Conservation (phyloP, 1,140 invertebrate genomes). For the Anastrepha ludens region DNA sequence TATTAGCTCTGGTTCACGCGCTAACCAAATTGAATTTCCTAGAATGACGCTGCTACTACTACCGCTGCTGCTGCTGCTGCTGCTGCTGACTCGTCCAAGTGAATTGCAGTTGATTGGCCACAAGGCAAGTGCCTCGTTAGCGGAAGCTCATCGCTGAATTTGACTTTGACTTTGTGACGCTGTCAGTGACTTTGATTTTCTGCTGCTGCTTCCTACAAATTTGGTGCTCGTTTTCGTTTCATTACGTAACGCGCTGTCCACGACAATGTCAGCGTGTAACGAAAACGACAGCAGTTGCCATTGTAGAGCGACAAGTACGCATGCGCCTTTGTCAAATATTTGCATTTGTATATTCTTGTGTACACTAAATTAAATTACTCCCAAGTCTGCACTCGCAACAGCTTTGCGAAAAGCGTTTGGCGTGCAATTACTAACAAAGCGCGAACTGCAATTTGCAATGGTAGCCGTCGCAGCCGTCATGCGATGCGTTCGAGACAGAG, state of each 20-base stretch:
- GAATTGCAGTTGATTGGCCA: not conserved
- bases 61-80: too few relatives aligned
- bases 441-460: not conserved
- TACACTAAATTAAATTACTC: too few relatives aligned
- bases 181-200: conserved; percentile 32
- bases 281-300: not conserved
- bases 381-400: too few relatives aligned
- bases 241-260: not conserved
- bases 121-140: conserved; percentile 2
- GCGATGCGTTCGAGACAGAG: not conserved
- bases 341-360: too few relatives aligned
- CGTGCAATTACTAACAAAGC: not conserved
- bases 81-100: not conserved
- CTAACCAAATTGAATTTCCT: not conserved
- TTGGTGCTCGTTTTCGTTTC: conserved; percentile 1
- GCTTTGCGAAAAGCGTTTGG: not conserved
- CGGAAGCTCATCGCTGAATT: not conserved
- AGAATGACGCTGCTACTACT: not conserved
- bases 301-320: not conserved
- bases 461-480: not conserved
- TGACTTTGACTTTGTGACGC: conserved; percentile 35
- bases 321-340: not conserved
- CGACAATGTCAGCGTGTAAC: not conserved
- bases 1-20: too few relatives aligned
- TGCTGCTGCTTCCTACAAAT: conserved; percentile 6